Evolutionary conservation across 2,113 vertebrate genomes (phyloP), one percentile per base, ranked within the genome.

Genomic region (Haemorhous mexicanus): DNA sequence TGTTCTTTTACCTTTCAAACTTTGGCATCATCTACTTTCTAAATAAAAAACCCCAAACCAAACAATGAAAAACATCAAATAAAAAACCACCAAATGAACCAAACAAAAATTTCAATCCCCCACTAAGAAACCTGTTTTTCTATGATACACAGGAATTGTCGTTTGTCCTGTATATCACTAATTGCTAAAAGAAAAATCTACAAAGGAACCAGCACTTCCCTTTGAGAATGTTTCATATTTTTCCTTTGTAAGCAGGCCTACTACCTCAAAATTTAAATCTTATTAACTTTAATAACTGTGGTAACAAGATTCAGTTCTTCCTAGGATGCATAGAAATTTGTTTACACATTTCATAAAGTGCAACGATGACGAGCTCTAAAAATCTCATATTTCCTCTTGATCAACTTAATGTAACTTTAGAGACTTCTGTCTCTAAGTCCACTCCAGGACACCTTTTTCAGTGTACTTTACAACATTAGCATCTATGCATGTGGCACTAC

Each of bases 211-310:
- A 75, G 16, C 1, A 0, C 32, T 76, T 72, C 41, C 26, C 22
- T 74, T 43, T 66, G 22, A 59, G 70, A 73, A 53, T 5, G 3
- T 35, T 68, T 7, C 30, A 9, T 27, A 11, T 21, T 81, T 50
- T 62, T 73, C 46, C 53, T 76, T 73, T 90, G 69, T 30, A 93
- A 83, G 55, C 19, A 92, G 41, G n/a, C 20, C 10, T 74, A 84
- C 55, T 88, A 90, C 15, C 47, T 77, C 35, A 67, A 58, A 88
- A 93, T 70, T 84, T 70, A 59, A 90, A 84, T 89, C 43, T 69
- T 41, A 70, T 58, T 92, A 85, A 72, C 41, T 90, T 93, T 90
- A 95, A 86, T 58, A 61, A 93, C 43, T 0, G 0, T 28, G 33
- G 63, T 81, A 89, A 86, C 19, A 77, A 59, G 63, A 90, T 47